Evolutionary conservation across 2,888 invertebrate genomes (phyloP), one percentile per base, ranked within the genome.

Genomic region (Stenichneumon culpator): DNA sequence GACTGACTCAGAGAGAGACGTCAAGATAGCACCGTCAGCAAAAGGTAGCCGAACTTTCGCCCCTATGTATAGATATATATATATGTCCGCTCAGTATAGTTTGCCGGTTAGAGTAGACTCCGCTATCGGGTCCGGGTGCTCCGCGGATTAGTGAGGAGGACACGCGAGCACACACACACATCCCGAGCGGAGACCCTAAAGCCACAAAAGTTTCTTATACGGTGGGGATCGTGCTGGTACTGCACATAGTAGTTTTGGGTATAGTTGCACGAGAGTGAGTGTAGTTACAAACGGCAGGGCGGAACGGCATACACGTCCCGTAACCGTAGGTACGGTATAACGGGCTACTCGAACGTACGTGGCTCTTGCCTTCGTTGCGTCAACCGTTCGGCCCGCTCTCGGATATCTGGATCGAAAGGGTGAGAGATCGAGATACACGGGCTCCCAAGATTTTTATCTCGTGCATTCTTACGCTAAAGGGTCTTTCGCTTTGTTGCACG

Each of bases 401-500:
- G 47, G 77, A 79, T 79, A 79, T 72, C 57, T 75, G 57, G 67
- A 70, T 70, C 73, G 73, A 67, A 60, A 74, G 74, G 57, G 75
- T 50, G 28, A 32, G 28, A 11, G 25, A 54, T 57, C 57, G 57
- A 36, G 79, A 72, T 67, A 72, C 83, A 86, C 69, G 84, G 86
- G 75, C 83, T 81, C 44, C 81, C 75, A 84, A 78, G 85, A 86
- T 90, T 91, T 90, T 91, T 91, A 90, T 90, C 90, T 90, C 79
- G 72, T 80, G 88, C 88, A 90, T 90, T 90, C 90, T 90, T 89
- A 84, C 79, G 86, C 85, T 86, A 88, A 89, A 88, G 88, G 88
- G 87, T 86, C 86, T 74, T 80, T 28, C 75, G 79, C 82, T 77
- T 86, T 84, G 84, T 86, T 86, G 82, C 68, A 69, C 68, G 70